Percentiles rank a stretch among this genome's conserved stretches.
Conservation (phyloP, 2,113 vertebrate genomes). For the Terrapene triunguis region DNA sequence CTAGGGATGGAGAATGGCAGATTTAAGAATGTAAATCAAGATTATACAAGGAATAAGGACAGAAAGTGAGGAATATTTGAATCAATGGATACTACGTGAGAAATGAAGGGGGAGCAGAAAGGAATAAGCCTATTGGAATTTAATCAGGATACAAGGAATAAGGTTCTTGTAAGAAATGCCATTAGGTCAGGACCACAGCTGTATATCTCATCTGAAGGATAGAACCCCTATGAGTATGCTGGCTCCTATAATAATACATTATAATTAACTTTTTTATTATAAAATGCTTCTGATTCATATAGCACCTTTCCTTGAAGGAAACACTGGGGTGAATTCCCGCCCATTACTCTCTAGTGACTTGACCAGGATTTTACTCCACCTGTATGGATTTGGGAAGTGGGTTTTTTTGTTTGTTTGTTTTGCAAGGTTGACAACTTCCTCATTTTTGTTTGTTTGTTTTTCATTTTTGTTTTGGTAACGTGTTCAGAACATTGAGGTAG, state of each 20-base stretch:
- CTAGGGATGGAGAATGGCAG: background rate
- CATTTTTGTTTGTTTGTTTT: background rate
- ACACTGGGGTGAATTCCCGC: background rate
- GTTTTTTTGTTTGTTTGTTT: background rate
- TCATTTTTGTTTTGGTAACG: background rate
- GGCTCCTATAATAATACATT: background rate
- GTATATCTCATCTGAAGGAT: background rate
- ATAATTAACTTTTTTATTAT: background rate
- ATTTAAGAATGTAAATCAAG: background rate
- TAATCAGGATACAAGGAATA: background rate
- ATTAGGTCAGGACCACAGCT: background rate
- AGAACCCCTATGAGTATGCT: background rate
- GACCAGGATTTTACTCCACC: background rate
- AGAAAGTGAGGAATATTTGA: background rate
- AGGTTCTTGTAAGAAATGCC: background rate
- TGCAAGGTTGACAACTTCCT: background rate
- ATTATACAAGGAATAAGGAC: background rate
- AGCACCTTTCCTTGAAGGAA: background rate
- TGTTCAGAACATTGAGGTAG: background rate
- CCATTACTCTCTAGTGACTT: background rate
- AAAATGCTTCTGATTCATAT: background rate
- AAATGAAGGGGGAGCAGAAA: background rate
- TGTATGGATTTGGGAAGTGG: background rate
- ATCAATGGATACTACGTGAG: background rate
- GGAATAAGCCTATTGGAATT: background rate